Base-by-base conservation (phyloP, 2,888 invertebrate genomes). In the Cheilosia pagana region DNA sequence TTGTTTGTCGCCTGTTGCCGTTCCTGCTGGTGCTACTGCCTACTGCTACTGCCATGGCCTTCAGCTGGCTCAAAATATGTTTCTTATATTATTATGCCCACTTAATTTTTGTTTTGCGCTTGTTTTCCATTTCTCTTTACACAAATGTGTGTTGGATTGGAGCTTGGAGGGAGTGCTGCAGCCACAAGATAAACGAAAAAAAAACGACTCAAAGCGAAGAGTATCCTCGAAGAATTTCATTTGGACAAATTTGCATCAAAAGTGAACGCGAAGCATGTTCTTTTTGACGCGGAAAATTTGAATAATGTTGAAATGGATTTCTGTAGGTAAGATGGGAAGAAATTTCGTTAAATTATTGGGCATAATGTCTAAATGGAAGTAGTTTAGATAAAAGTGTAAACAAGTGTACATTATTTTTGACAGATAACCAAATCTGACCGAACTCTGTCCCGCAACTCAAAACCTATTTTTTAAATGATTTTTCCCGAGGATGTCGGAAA, bases 61-160 rank as follows among this genome's bases (percentile, higher is more conserved):
- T 82, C 78, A 82, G 76, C 45, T 43, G 70, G 76, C 77, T 65
- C 59, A 65, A 81, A 71, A 76, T 81, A 71, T 76, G 70, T 77
- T 55, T 71, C 23, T 50, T 50, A 23, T 23, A 50, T 50, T 50
- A 23, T 50, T 76, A 62, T 75, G 45, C 68, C 75, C 62, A 68
- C 70, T 81, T 75, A 63, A 57, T 57, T 76, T 28, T 62, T 48
- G 28, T 25, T 55, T 31, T 8, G 7, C 6, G 8, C 19, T 8
- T 3, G 19, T 39, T 48, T 8, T 23, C n/a, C 19, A 23, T 62
- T 43, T 45, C 23, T 63, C 48, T 68, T 60, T 62, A 35, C 48
- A 68, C 62, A 62, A 16, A 21, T 71, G 45, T 74, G 39, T 60
- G 53, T 35, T 28, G 14, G 28, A 31, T 8, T 25, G 21, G 16